Conservation (phyloP, 2,113 vertebrate genomes). For the Hepsetus odoe region DNA sequence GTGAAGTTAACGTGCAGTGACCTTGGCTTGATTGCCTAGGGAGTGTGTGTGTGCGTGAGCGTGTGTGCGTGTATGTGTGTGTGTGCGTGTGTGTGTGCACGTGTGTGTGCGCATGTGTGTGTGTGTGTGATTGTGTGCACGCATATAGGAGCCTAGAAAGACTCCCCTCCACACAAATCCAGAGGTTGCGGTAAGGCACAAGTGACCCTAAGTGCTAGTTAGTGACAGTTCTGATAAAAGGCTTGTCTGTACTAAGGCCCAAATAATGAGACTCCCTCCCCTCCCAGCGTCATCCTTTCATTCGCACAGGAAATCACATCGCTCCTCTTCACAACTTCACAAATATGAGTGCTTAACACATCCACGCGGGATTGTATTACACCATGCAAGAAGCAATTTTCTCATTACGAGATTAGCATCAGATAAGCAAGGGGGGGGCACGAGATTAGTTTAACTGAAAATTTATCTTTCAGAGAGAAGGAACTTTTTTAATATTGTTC, state of each 20-base stretch:
- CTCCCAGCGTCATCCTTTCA: conserved; percentile 7
- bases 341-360: conserved; percentile 12
- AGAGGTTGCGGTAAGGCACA: neutral
- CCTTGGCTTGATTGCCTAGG: conserved; percentile 68
- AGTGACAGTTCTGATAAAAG: neutral
- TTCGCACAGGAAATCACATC: conserved; percentile 23
- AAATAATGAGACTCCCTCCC: conserved; percentile 27
- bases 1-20: conserved; percentile 69
- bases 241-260: neutral
- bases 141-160: conserved; percentile 2
- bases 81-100: too few species aligned
- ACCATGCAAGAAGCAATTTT: conserved; percentile 46
- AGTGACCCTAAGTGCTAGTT: conserved; percentile 6
- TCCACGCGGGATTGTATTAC: conserved; percentile 21
- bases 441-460: conserved; percentile 46
- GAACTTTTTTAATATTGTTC: conserved; percentile 45
- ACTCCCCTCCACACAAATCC: neutral
- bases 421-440: conserved; percentile 43
- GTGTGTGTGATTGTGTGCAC: conserved; percentile 27
- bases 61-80: too few species aligned
- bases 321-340: neutral
- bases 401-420: conserved; percentile 49
- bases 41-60: neutral
- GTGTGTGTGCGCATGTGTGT: conserved; percentile 28
- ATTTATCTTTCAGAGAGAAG: conserved; percentile 42